phyloP scores from a whole-genome alignment of 1,140 invertebrate genomes.

The Calosoma granatense region DNA sequence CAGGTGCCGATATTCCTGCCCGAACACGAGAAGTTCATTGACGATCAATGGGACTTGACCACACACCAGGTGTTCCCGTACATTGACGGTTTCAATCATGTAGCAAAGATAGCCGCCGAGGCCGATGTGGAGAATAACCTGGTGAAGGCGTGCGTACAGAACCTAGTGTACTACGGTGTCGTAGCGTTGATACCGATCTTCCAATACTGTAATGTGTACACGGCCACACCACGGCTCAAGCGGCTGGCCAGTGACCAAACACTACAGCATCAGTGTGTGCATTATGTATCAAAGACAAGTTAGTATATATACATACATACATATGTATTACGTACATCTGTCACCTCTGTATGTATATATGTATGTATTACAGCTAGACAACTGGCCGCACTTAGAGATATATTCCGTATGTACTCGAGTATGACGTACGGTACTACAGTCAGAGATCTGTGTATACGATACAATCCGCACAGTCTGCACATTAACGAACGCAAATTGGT shows the following conservation, averaged over 20 bases:
- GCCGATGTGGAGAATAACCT: constrained; percentile 89
- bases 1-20: constrained; percentile 81
- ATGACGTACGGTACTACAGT: constrained; percentile 80
- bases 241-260: constrained; percentile 54
- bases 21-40: constrained; percentile 42
- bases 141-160: constrained; percentile 90
- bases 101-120: constrained; percentile 67
- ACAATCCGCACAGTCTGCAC: constrained; percentile 60
- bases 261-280: constrained; percentile 65
- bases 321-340: no score
- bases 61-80: constrained; percentile 82
- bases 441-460: constrained; percentile 69
- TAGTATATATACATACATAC: no score
- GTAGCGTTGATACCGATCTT: constrained; percentile 81
- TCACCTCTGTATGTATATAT: no score
- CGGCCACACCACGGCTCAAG: constrained; percentile 72
- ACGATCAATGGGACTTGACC: constrained; percentile 83
- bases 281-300: constrained; percentile 57
- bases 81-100: constrained; percentile 88
- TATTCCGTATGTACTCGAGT: constrained; percentile 70
- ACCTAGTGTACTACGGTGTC: constrained; percentile 69
- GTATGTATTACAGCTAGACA: constrained; percentile 33
- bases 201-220: constrained; percentile 90
- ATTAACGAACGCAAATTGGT: constrained; percentile 82
- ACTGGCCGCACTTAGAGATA: constrained; percentile 57